phyloP scores from a whole-genome alignment of 2,888 invertebrate species.

The Timandra comae region DNA sequence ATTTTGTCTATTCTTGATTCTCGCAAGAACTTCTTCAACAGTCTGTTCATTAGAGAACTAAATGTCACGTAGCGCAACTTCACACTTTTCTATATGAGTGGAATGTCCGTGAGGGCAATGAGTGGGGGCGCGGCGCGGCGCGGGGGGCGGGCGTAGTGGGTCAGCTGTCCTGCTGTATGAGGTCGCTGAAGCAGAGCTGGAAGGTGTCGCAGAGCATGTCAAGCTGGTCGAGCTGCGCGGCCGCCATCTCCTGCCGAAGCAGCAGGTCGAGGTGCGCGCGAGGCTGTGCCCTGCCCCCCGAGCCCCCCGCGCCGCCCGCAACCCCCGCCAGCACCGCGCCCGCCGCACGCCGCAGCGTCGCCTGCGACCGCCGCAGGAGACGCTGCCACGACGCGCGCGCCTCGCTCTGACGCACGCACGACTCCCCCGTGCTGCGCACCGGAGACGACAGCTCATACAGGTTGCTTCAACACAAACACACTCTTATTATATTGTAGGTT shows the following conservation, averaged over 20 bases:
- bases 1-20: no score
- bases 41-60: no score
- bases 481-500: no score
- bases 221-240: constrained; percentile 25
- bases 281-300: constrained; percentile 15
- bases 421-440: neutral
- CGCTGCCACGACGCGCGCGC: neutral
- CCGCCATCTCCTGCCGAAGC: constrained; percentile 22
- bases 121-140: no score
- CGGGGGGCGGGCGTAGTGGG: no score
- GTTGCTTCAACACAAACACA: neutral
- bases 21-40: no score
- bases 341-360: neutral
- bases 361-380: neutral
- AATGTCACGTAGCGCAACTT: no score
- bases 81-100: no score
- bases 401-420: neutral
- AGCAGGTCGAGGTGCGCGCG: constrained; percentile 16
- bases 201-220: constrained; percentile 31
- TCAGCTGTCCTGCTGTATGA: no score
- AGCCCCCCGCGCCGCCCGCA: no score
- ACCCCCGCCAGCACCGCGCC: neutral
- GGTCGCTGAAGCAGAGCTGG: constrained; percentile 34
- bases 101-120: no score
- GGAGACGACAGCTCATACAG: neutral